Base-by-base conservation (phyloP, 2,797 vertebrate species). In the Pipistrellus kuhlii region DNA sequence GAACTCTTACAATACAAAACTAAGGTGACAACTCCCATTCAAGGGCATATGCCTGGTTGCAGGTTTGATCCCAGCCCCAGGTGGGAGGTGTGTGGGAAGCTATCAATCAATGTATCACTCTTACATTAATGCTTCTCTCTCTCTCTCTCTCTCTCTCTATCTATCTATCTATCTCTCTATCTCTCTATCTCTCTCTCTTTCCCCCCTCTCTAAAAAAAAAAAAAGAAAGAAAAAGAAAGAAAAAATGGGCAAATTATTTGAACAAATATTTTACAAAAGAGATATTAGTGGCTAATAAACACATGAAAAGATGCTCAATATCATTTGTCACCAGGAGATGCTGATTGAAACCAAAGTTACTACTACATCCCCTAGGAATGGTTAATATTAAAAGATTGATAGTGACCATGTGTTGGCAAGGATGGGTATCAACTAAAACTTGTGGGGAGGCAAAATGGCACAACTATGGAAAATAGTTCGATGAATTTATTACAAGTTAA, bases 321-420 rank as follows among this genome's bases (percentile, higher is more conserved):
- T 75, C 72, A 71, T 90, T 90, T 55, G 57, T 84, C 89, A 92
- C 41, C 66, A 71, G n/a, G 51, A 85, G n/a, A 71, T 51, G 6
- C 44, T 75, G 81, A 68, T 75, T 90, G 41, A 81, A 94, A 59
- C 68, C 11, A 6, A 71, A 85, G 27, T 71, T 76, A 35, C 20
- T 14, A 73, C n/a, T 32, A n/a, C 3, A 9, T 59, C 66, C 32
- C 72, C 41, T n/a, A 57, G 35, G 38, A 57, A 68, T 75, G 66
- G 46, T 10, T 80, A 6, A 46, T 41, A 62, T 32, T 25, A 69
- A 51, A 59, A 85, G 30, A 25, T 23, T 25, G 21, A 48, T 4
- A 46, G 35, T 38, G 57, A 62, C 35, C 25, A 77, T 38, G 41
- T 59, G 17, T 51, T 59, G 30, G 6, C 57, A 76, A 62, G 27